Evolutionary conservation across 35 echinoderm and acorn worm genomes (phyloP), one percentile per base, ranked within the genome.

Genomic region (Anneissia japonica): DNA sequence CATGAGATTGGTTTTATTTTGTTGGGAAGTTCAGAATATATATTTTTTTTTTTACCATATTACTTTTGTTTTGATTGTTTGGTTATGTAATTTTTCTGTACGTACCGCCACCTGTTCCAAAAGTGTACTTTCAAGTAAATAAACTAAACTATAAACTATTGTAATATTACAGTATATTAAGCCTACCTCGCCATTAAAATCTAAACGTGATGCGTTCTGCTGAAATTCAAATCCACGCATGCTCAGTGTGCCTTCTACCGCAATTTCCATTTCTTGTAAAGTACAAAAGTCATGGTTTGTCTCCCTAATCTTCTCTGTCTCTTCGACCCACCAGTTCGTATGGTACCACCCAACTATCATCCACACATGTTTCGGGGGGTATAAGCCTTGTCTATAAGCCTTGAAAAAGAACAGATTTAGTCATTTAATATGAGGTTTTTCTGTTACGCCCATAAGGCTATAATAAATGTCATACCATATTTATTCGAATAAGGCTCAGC

Each of bases 301-400:
- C 0, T 73, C 5, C 32, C 64, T 35, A 17, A 83, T 33, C 38
- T 51, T 72, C 10, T 83, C 36, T 0, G 75, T 76, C 23, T 88
- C 86, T 39, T 76, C 46, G 23, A 34, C 32, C 91, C 91, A 93
- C 46, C 79, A 46, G 21, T 76, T 35, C 2, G 85, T 41, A 46
- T 83, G 80, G 74, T 87, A 93, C 81, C 91, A 87, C 0, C 85
- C 85, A 37, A 87, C 31, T 23, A 88, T 80, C 30, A 93, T 86
- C 91, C 91, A 93, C 26, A 93, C 91, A 64, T 93, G 88, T 37
- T 93, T 93, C 0, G 81, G 81, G 17, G 81, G 86, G 36, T 83
- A 87, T 23, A 88, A 17, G 4, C 73, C 79, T 35, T 76, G 86
- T 35, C 74, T 83, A 75, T 93, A 93, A 28, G 86, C 82, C 91